Percentiles rank a stretch among this genome's conserved stretches.
These are phyloP conservation scores for Zalophus californianus DNA, from an alignment of 2,797 vertebrate genomes.

Conservation along the genomic window DNA sequence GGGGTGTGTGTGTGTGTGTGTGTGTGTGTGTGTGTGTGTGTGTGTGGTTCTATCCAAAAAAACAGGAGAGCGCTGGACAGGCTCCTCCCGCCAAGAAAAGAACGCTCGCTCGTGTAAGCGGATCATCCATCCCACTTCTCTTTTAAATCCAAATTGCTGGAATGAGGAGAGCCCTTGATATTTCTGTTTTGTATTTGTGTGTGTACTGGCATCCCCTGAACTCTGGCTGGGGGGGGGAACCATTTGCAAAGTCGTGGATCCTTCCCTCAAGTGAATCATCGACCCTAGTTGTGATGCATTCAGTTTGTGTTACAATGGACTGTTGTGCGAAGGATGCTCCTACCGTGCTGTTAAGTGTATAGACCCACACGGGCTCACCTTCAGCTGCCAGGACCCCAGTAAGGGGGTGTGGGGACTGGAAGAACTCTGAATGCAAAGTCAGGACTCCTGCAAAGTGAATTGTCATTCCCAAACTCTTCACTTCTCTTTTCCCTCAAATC, in stretches of 20 bases:
- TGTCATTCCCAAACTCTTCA: constrained; percentile 32
- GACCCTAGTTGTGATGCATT: constrained; percentile 62
- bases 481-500: constrained; percentile 39
- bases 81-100: constrained; percentile 43
- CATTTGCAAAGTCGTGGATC: constrained; percentile 46
- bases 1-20: constrained; percentile 32
- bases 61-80: neutral
- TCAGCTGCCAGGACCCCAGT: constrained; percentile 52
- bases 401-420: constrained; percentile 41
- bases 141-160: constrained; percentile 38
- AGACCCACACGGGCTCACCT: neutral
- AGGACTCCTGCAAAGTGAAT: constrained; percentile 54
- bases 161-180: neutral
- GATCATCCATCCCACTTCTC: constrained; percentile 1
- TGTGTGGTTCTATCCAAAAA: constrained; percentile 6
- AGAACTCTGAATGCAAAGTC: constrained; percentile 52
- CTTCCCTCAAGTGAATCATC: neutral
- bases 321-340: constrained; percentile 21
- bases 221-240: neutral
- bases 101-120: neutral
- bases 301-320: constrained; percentile 64
- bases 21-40: neutral
- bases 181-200: constrained; percentile 35
- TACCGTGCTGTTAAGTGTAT: neutral
- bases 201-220: neutral